These are phyloP conservation scores for Morpho achilles DNA, from an alignment of 2,888 invertebrate species.

Conservation along the genomic window DNA sequence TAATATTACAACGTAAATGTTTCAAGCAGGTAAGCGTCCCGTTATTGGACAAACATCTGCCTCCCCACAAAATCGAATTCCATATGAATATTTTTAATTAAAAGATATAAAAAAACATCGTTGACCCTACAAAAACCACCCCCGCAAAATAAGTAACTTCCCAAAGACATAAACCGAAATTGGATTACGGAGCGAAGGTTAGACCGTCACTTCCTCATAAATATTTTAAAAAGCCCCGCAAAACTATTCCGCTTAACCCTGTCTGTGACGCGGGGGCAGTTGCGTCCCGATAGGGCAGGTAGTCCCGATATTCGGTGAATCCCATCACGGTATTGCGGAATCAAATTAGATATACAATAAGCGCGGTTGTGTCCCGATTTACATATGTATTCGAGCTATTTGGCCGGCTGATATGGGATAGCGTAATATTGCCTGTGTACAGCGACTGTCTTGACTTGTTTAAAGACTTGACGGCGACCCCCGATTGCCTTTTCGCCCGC, in stretches of 20 bases:
- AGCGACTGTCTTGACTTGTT: constrained; percentile 41
- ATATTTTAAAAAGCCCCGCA: constrained; percentile 70
- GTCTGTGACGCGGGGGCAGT: constrained; percentile 52
- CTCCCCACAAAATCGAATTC: constrained; percentile 24
- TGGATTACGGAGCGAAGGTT: constrained; percentile 69
- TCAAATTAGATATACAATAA: constrained; percentile 79
- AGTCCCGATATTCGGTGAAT: constrained; percentile 65
- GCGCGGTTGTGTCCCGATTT: constrained; percentile 70
- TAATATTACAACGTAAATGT: no score
- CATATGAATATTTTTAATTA: constrained; percentile 52
- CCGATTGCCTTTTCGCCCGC: constrained; percentile 36
- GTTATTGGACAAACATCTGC: constrained; percentile 18
- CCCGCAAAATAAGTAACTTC: constrained; percentile 67
- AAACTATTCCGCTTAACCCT: constrained; percentile 70
- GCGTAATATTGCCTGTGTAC: constrained; percentile 68
- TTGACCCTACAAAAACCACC: constrained; percentile 55
- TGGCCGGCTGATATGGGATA: constrained; percentile 72
- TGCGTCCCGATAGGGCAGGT: constrained; percentile 63
- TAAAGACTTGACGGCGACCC: constrained; percentile 40
- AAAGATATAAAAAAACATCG: constrained; percentile 60
- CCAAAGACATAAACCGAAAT: constrained; percentile 77
- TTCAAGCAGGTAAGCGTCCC: no score
- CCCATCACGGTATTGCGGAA: constrained; percentile 74
- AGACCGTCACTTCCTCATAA: constrained; percentile 66
- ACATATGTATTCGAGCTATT: constrained; percentile 76